These are phyloP conservation scores for Zaprionus bogoriensis DNA, from an alignment of 2,888 invertebrate genomes.

Conservation along the genomic window DNA sequence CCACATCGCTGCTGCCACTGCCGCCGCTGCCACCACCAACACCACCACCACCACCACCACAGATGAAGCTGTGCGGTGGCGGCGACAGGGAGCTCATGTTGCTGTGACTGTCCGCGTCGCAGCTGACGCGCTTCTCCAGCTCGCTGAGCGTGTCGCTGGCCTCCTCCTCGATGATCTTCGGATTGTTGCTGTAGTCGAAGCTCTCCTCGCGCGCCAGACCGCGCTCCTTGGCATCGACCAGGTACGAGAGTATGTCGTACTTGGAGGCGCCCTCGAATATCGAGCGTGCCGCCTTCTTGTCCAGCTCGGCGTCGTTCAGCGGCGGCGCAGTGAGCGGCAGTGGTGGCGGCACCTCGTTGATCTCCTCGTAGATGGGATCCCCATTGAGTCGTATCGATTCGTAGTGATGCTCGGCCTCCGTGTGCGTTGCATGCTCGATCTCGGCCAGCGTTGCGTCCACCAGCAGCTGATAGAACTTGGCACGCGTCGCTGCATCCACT, in stretches of 20 bases:
- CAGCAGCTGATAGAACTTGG: conserved; percentile 89
- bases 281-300: conserved; percentile 86
- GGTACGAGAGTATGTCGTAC: conserved; percentile 93
- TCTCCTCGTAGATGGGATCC: conserved; percentile 92
- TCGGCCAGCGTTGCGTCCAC: conserved; percentile 88
- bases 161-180: conserved; percentile 84
- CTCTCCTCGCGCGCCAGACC: conserved; percentile 88
- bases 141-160: conserved; percentile 86
- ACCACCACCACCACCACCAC: conserved; percentile 84
- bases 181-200: conserved; percentile 86
- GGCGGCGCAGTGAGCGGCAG: conserved; percentile 91
- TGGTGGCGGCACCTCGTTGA: conserved; percentile 90
- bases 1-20: conserved; percentile 86
- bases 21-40: no score
- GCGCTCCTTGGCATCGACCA: conserved; percentile 93
- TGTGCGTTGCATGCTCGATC: conserved; percentile 86
- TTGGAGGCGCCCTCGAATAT: conserved; percentile 93
- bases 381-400: conserved; percentile 86
- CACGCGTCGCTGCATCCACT: conserved; percentile 85
- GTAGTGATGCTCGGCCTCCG: conserved; percentile 86
- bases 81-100: conserved; percentile 84
- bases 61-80: conserved; percentile 70
- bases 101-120: conserved; percentile 88
- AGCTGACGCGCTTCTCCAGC: conserved; percentile 85
- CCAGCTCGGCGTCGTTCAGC: conserved; percentile 87